Conservation (phyloP, 2,888 invertebrate species). For the Coleophora flavipennella region DNA sequence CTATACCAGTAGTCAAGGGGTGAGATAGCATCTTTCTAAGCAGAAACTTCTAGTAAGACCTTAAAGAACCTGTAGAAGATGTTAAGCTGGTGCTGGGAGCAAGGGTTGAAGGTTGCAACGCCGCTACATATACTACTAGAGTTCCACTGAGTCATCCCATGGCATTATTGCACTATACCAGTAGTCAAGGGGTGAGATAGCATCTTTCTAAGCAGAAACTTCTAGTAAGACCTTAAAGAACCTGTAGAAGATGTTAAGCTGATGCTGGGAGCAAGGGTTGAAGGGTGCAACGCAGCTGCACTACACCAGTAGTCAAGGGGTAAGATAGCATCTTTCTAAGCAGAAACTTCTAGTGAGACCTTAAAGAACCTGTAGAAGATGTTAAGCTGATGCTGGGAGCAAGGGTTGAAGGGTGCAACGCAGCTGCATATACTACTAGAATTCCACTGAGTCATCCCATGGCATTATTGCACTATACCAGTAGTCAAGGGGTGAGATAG, state of each 20-base stretch:
- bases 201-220: too few relatives aligned
- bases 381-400: conserved; percentile 77
- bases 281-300: conserved; percentile 74
- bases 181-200: conserved; percentile 71
- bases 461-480: conserved; percentile 76
- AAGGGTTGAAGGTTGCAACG: conserved; percentile 69
- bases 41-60: too few relatives aligned
- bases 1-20: conserved; percentile 75
- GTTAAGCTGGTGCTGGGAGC: conserved; percentile 77
- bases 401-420: conserved; percentile 73
- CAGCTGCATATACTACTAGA: conserved; percentile 40
- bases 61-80: conserved; percentile 64
- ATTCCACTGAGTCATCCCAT: conserved; percentile 76
- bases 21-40: too few relatives aligned
- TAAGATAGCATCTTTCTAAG: too few relatives aligned
- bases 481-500: conserved; percentile 72
- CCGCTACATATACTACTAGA: conserved; percentile 33
- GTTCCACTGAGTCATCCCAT: conserved; percentile 76
- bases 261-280: too few relatives aligned
- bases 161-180: conserved; percentile 76
- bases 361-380: too few relatives aligned
- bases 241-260: too few relatives aligned
- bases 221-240: too few relatives aligned
- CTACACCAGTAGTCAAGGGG: too few relatives aligned
- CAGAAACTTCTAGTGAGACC: too few relatives aligned